Evolutionary conservation across 2,888 invertebrate genomes (phyloP).

Genomic region (Empis stercorea): DNA sequence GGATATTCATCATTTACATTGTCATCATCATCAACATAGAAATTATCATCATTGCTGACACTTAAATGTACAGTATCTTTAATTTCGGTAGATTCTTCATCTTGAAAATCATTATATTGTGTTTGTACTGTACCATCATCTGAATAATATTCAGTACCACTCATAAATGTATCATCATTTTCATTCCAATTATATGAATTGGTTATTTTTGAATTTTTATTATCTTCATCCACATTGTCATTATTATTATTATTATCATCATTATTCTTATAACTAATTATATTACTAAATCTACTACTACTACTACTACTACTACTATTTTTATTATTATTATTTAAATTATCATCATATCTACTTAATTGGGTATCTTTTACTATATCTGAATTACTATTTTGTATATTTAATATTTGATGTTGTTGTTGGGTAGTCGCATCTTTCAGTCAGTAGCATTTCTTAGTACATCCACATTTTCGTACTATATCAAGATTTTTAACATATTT

Average conservation of each 20-base stretch:
- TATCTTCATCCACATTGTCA: slow-evolving; percentile 9
- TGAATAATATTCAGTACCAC: slow-evolving; percentile 3
- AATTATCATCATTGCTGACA: slow-evolving; percentile 9
- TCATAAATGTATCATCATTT: slow-evolving; percentile 5
- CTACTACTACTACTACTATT: slow-evolving; percentile 19
- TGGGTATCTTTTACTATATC: slow-evolving; percentile 32
- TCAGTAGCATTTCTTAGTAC: slow-evolving; percentile 82
- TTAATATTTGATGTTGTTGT: slow-evolving; percentile 9
- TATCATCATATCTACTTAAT: slow-evolving; percentile 16
- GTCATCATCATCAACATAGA: slow-evolving; percentile 13
- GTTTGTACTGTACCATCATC: slow-evolving; percentile 21
- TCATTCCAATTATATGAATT: slow-evolving; percentile 6
- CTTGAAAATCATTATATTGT: slow-evolving; percentile 18
- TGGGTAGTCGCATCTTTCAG: slow-evolving; percentile 49
- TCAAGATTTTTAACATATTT: slow-evolving; percentile 93
- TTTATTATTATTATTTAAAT: slow-evolving; percentile 22
- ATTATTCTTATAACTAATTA: slow-evolving; percentile 14
- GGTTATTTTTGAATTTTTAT: slow-evolving; percentile 12
- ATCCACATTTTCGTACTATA: slow-evolving; percentile 92
- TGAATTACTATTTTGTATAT: slow-evolving; percentile 32
- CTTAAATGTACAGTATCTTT: slow-evolving; percentile 23
- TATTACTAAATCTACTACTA: slow-evolving; percentile 18
- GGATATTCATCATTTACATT: slow-evolving; percentile 12
- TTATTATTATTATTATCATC: slow-evolving; percentile 14
- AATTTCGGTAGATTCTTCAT: slow-evolving; percentile 20